phyloP scores from a whole-genome alignment of 2,888 invertebrate genomes.

The Petrolisthes manimaculis region DNA sequence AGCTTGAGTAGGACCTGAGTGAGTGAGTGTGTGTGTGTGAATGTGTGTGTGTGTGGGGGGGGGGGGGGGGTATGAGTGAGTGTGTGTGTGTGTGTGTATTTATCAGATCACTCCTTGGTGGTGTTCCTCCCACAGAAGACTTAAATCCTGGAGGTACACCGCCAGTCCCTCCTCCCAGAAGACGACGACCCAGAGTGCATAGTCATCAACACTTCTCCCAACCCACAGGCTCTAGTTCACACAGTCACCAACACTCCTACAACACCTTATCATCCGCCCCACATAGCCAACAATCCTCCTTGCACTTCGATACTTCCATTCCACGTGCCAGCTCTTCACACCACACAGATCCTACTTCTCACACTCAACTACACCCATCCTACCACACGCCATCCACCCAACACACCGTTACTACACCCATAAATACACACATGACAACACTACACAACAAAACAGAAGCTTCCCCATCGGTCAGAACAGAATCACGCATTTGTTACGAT shows the following conservation, averaged over 20 bases:
- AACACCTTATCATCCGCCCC: not conserved
- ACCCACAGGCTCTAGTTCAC: not conserved
- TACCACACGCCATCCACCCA: not conserved
- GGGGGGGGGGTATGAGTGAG: too few species aligned
- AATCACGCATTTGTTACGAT: too few species aligned
- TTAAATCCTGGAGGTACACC: slow-evolving; percentile 30
- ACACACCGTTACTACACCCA: not conserved
- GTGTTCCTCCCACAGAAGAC: slow-evolving; percentile 28
- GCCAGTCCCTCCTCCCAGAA: slow-evolving; percentile 38
- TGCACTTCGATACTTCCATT: not conserved
- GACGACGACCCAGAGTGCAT: slow-evolving; percentile 32
- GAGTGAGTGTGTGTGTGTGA: too few species aligned
- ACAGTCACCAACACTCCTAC: not conserved
- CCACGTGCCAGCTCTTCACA: not conserved
- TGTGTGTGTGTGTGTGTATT: too few species aligned
- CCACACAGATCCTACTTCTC: not conserved
- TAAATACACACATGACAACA: not conserved
- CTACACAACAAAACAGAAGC: not conserved
- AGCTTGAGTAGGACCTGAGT: too few species aligned
- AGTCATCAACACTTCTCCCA: slow-evolving; percentile 11
- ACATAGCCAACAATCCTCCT: not conserved
- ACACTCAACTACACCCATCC: not conserved
- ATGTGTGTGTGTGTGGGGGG: too few species aligned
- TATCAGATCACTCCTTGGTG: slow-evolving; percentile 2
- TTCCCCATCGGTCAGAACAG: not conserved